Percentiles rank a stretch among this genome's conserved stretches.
Conservation (phyloP, 1,140 invertebrate species). For the Pachypeltis micranthus region DNA sequence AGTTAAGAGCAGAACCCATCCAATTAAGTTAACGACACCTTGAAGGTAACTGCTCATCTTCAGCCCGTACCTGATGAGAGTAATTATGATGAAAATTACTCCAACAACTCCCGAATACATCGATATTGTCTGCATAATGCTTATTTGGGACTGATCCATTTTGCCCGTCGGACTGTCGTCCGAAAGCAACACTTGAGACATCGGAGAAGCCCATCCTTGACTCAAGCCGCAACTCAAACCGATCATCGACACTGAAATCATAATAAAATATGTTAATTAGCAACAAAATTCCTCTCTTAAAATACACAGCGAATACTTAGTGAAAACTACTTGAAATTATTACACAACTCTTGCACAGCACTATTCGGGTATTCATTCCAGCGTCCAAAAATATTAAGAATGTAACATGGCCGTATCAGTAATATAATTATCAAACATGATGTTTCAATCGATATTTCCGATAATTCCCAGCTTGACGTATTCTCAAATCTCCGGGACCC, state of each 20-base stretch:
- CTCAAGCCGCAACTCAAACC: not conserved
- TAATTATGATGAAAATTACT: not conserved
- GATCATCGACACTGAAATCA: not conserved
- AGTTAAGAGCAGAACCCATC: not conserved
- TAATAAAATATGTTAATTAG: no score
- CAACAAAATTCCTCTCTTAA: no score
- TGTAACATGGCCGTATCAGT: no score
- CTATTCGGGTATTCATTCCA: no score
- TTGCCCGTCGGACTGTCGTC: not conserved
- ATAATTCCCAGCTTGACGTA: no score
- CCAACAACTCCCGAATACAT: not conserved
- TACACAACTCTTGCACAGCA: no score
- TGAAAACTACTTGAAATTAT: no score
- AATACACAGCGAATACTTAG: no score
- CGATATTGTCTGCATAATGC: not conserved
- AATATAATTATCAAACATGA: no score
- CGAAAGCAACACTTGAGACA: not conserved
- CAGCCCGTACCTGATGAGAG: not conserved
- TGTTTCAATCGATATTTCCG: no score
- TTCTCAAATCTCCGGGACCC: no score
- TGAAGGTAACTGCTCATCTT: not conserved
- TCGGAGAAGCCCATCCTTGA: not conserved
- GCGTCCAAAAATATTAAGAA: no score
- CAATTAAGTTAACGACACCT: not conserved
- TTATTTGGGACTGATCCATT: not conserved